These are phyloP conservation scores for Crossaster papposus DNA, from an alignment of 53 echinoderm and acorn worm species.

Conservation along the genomic window DNA sequence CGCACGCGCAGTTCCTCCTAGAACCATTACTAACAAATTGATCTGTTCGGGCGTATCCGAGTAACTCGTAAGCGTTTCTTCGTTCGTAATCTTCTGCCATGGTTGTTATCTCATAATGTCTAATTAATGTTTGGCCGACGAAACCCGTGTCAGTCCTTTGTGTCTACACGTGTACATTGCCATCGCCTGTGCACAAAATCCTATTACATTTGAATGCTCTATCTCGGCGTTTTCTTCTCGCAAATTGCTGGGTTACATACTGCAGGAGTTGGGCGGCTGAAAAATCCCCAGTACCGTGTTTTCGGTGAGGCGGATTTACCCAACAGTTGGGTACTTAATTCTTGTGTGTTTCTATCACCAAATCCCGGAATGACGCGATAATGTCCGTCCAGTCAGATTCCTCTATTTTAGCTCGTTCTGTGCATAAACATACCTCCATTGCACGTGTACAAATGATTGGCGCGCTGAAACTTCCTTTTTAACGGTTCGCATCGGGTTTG, in stretches of 20 bases:
- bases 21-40: no score
- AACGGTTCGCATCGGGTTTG: not conserved
- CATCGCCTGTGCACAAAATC: no score
- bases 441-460: not conserved
- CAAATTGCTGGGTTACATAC: not conserved
- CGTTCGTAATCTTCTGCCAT: no score
- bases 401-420: not conserved
- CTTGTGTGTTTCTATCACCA: not conserved
- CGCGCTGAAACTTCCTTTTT: not conserved
- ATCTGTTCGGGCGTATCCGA: no score
- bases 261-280: not conserved
- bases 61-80: no score
- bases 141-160: no score
- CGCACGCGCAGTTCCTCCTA: not conserved
- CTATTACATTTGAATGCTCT: not conserved
- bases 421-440: not conserved
- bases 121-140: no score
- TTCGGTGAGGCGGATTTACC: not conserved
- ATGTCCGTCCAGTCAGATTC: not conserved
- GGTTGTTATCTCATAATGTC: no score
- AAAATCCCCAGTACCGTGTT: not conserved
- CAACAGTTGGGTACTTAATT: not conserved
- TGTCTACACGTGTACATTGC: no score
- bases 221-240: not conserved
- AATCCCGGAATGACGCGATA: not conserved